Conservation (phyloP, 2,797 vertebrate genomes). For the Alcedo quadribrachys region DNA sequence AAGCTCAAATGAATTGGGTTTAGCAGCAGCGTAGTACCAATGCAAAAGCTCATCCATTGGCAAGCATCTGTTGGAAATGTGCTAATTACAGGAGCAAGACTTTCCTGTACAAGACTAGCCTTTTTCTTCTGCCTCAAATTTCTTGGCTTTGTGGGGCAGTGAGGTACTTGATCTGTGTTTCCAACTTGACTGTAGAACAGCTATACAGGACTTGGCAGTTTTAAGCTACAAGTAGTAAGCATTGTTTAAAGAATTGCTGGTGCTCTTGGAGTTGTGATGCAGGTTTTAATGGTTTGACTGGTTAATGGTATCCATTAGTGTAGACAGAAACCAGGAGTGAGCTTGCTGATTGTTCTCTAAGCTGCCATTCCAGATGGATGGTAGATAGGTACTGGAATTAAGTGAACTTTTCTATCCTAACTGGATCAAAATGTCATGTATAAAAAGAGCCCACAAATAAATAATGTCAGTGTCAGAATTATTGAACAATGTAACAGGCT, state of each 20-base stretch:
- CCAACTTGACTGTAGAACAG: neutral
- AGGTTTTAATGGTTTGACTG: neutral
- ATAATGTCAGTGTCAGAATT: neutral
- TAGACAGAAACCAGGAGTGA: neutral
- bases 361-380: neutral
- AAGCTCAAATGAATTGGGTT: neutral
- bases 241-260: neutral
- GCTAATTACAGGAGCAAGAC: neutral
- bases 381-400: neutral
- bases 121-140: neutral
- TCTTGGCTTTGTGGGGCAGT: neutral
- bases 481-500: neutral
- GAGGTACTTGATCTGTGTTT: neutral
- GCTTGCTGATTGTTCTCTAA: neutral
- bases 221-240: neutral
- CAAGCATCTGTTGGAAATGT: neutral
- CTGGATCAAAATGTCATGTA: neutral
- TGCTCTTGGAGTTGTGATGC: neutral
- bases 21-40: neutral
- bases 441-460: neutral
- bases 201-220: neutral
- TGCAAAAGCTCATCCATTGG: neutral
- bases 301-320: neutral
- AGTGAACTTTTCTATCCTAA: neutral
- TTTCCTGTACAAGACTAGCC: neutral